Evolutionary conservation across 1,140 invertebrate genomes (phyloP).

Genomic region (Proctacanthus coquilletti): DNA sequence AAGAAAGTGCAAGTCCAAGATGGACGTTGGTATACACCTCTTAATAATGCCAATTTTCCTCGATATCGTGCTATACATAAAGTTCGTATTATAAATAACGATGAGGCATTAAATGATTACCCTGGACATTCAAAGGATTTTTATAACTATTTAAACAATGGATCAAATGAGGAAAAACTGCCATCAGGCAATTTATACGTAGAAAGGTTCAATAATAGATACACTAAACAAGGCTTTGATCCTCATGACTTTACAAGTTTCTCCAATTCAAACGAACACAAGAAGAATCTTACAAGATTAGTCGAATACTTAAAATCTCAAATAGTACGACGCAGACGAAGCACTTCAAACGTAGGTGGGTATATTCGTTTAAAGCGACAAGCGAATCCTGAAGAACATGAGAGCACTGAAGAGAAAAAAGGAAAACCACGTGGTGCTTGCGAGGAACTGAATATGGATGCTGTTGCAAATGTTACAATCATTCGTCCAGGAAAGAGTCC

Average conservation of each 20-base stretch:
- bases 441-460: slow-evolving; percentile 28
- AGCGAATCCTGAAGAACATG: slow-evolving; percentile 13
- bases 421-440: slow-evolving; percentile 35
- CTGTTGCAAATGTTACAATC: slow-evolving; percentile 22
- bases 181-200: too few relatives aligned
- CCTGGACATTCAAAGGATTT: too few relatives aligned
- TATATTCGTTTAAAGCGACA: slow-evolving; percentile 15
- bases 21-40: slow-evolving; percentile 13
- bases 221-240: too few relatives aligned
- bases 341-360: slow-evolving; percentile 13
- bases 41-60: slow-evolving; percentile 13
- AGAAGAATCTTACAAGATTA: slow-evolving; percentile 10
- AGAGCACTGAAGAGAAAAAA: slow-evolving; percentile 15
- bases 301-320: slow-evolving; percentile 25
- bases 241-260: too few relatives aligned
- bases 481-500: slow-evolving; percentile 25
- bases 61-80: slow-evolving; percentile 16
- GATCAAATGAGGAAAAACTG: too few relatives aligned
- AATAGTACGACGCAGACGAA: slow-evolving; percentile 18
- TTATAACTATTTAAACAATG: too few relatives aligned
- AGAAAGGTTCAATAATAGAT: too few relatives aligned
- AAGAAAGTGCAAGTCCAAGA: slow-evolving; percentile 15
- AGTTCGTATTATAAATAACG: slow-evolving; percentile 8
- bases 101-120: too few relatives aligned
- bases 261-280: too few relatives aligned